Base-by-base conservation (phyloP, 2,113 vertebrate genomes). In the Hippocampus mohnikei region DNA sequence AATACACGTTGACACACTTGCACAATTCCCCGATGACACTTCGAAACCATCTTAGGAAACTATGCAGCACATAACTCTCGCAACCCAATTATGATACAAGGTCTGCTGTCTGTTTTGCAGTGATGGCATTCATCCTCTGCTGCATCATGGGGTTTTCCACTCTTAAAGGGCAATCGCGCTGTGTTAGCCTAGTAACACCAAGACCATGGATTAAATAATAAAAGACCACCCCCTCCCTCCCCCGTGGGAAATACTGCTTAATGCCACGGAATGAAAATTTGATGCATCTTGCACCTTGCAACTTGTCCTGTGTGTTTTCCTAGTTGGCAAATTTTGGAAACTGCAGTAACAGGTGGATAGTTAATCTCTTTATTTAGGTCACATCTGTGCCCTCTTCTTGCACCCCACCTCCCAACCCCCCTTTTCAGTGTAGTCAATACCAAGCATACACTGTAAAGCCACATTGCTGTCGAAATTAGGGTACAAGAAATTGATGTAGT, bases 201-300 rank as follows among this genome's bases (percentile, higher is more conserved):
- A 80, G 79, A 79, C 85, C 79, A 73, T 70, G 73, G 78, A 79
- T 88, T 91, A 88, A 92, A 91, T 92, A 88, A 91, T 91, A 91
- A 85, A 89, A 89, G 87, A 91, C 83, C 75, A 5, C 33, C 33
- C 33, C 33, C 33, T 37, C 33, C 33, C 5, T 37, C 33, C 33
- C 85, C 83, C 70, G 81, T 84, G 83, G 87, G 84, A 86, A 83
- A 79, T 74, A 80, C 81, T 77, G 72, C 75, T 53, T 72, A 16
- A 44, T 65, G 41, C 13, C 63, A 65, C 18, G 60, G 68, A 77
- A 72, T 87, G 63, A 75, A 74, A 64, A 74, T 83, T 79, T 59
- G 8, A 63, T 72, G 56, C 29, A 18, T 21, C 53, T 33, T 50
- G 56, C 71, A 70, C 58, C 46, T 41, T 37, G 46, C 58, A 67